Base-by-base conservation (phyloP, 2,797 vertebrate genomes). In the Pelobates cultripes region DNA sequence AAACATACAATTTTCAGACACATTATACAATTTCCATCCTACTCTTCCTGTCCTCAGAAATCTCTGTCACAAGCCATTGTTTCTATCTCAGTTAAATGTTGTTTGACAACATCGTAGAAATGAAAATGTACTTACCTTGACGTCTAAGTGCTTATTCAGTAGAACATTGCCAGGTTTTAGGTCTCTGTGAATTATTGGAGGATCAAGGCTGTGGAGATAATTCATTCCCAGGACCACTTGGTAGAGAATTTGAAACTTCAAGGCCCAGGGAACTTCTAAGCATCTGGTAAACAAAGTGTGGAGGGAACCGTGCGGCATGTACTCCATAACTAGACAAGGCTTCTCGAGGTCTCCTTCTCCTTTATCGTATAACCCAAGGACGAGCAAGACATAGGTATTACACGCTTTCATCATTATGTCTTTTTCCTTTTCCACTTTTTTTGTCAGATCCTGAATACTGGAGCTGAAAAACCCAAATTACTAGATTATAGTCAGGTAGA, bases 181-280 rank as follows among this genome's bases (percentile, higher is more conserved):
- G 43, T 82, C 81, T 28, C 81, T 70, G 44, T 82, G 81, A 68
- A 82, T 82, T 15, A 82, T 82, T 10, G 81, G 81, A 28, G 81
- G 75, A 57, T 76, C 15, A 17, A 82, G 75, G 42, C 17, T 77
- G 61, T 82, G 81, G 10, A 82, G 81, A 55, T 68, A 82, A 15
- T 78, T 82, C 81, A 82, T 82, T 57, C 81, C 81, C 14, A 82
- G 47, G 43, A 40, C 70, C 42, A 82, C 70, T 17, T 82, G 81
- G 28, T 82, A 61, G 43, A 82, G 70, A 61, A 82, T 82, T 47
- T 78, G 81, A 44, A 77, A 82, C 70, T 61, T 82, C n/a, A 82
- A 9, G 43, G 81, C 69, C 61, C 70, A 82, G 14, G 81, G 81
- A 3, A 82, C 63, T 67, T 78, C 51, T 67, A 10, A 7, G 41